A percentile compares a stretch with the other conserved stretches of the same genome.
These are phyloP conservation scores for Bellardia bayeri DNA, from an alignment of 2,888 invertebrate species.

Conservation along the genomic window DNA sequence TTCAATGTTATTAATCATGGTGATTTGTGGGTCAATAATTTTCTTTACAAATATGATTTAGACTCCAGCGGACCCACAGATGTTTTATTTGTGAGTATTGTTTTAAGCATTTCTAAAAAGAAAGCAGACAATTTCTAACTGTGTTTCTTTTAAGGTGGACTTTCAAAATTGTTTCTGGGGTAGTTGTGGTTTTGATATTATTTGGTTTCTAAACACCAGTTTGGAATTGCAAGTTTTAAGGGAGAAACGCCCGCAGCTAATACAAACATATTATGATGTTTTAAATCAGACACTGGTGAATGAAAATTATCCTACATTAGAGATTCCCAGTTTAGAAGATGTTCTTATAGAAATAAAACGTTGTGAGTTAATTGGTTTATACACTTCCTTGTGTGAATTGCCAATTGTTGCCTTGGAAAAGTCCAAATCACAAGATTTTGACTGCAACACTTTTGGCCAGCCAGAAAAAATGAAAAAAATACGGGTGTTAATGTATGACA, in stretches of 20 bases:
- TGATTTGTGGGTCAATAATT: constrained; percentile 85
- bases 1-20: constrained; percentile 85
- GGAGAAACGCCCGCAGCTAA: constrained; percentile 75
- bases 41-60: constrained; percentile 82
- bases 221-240: constrained; percentile 78
- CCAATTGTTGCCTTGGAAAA: constrained; percentile 78
- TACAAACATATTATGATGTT: constrained; percentile 77
- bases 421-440: constrained; percentile 75
- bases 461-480: constrained; percentile 75
- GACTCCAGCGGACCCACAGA: constrained; percentile 54
- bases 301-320: constrained; percentile 43
- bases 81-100: constrained; percentile 77
- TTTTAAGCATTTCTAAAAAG: neutral
- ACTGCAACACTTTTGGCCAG: constrained; percentile 75
- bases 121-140: neutral
- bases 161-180: constrained; percentile 80
- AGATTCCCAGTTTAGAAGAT: constrained; percentile 75
- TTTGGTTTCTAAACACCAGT: constrained; percentile 82
- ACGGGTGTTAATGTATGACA: constrained; percentile 76
- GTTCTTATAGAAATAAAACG: constrained; percentile 77
- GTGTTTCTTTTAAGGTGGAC: constrained; percentile 78
- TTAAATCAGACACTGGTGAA: constrained; percentile 76
- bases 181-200: constrained; percentile 82
- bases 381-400: constrained; percentile 77
- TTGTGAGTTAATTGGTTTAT: constrained; percentile 78